Percentiles rank a stretch among this genome's conserved stretches.
phyloP scores from a whole-genome alignment of 2,113 vertebrate species.

The Callithrix jacchus region DNA sequence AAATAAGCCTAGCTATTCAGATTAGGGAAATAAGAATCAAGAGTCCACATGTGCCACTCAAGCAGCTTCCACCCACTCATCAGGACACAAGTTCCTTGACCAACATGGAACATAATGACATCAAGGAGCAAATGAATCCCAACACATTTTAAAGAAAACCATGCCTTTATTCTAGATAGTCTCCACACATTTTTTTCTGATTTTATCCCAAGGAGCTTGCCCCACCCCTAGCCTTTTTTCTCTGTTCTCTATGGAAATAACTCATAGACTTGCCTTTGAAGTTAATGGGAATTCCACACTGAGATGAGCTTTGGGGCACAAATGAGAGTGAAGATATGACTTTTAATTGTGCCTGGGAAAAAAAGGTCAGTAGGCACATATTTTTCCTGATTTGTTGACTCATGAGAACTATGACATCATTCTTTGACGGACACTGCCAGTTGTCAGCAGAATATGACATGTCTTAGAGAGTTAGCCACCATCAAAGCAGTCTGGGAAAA shows the following conservation, averaged over 20 bases:
- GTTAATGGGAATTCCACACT: constrained; percentile 60
- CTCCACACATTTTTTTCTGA: background rate
- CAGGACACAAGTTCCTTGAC: background rate
- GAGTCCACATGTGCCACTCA: background rate
- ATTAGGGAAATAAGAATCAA: background rate
- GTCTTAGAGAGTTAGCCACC: background rate
- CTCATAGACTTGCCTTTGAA: constrained; percentile 57
- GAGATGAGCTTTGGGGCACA: constrained; percentile 44
- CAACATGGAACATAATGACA: background rate
- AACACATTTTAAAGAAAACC: background rate
- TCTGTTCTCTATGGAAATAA: constrained; percentile 47
- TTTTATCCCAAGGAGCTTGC: background rate
- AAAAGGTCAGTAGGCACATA: constrained; percentile 22
- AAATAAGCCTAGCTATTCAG: background rate
- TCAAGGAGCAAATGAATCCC: background rate
- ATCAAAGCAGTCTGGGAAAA: background rate
- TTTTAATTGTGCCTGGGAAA: constrained; percentile 27
- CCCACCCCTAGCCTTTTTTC: background rate
- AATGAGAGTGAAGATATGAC: constrained; percentile 34
- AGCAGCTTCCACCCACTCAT: background rate
- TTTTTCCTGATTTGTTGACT: constrained; percentile 44
- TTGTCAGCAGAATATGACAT: background rate
- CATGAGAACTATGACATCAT: constrained; percentile 30
- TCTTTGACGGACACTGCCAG: background rate
- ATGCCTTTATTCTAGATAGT: constrained; percentile 13